Conservation (phyloP, 2,113 vertebrate species). For the Callocephalon fimbriatum region DNA sequence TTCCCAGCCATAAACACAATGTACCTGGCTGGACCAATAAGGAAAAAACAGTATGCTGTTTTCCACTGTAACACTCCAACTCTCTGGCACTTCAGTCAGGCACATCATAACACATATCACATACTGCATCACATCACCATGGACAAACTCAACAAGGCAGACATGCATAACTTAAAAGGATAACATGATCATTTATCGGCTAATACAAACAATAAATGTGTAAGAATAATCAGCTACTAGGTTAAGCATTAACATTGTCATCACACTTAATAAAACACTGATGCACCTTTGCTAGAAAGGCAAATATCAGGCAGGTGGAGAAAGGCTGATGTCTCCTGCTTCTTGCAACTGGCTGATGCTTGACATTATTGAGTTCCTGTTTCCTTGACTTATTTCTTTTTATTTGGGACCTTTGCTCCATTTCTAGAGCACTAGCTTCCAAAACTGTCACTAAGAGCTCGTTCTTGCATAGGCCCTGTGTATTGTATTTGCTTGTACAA, state of each 20-base stretch:
- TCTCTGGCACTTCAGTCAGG: not conserved
- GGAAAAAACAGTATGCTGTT: not conserved
- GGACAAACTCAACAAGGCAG: not conserved
- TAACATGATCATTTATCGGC: not conserved
- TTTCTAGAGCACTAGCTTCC: not conserved
- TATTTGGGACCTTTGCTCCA: not conserved
- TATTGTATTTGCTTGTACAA: not conserved
- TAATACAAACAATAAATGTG: not conserved
- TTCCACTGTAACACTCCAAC: not conserved
- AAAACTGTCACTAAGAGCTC: not conserved
- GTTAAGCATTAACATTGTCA: not conserved
- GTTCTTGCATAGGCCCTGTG: accelerated
- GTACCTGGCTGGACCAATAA: not conserved
- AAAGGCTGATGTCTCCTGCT: not conserved
- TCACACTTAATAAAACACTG: not conserved
- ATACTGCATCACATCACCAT: not conserved
- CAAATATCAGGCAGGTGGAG: not conserved
- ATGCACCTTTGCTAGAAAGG: not conserved
- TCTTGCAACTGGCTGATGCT: not conserved
- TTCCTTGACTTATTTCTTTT: not conserved
- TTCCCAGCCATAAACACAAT: not conserved
- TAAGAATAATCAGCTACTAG: not conserved
- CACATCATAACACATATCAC: not conserved
- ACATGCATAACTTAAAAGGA: not conserved
- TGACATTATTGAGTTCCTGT: not conserved